These are phyloP conservation scores for Caenorhabditis latens DNA, from an alignment of 1,140 invertebrate genomes.

Conservation along the genomic window DNA sequence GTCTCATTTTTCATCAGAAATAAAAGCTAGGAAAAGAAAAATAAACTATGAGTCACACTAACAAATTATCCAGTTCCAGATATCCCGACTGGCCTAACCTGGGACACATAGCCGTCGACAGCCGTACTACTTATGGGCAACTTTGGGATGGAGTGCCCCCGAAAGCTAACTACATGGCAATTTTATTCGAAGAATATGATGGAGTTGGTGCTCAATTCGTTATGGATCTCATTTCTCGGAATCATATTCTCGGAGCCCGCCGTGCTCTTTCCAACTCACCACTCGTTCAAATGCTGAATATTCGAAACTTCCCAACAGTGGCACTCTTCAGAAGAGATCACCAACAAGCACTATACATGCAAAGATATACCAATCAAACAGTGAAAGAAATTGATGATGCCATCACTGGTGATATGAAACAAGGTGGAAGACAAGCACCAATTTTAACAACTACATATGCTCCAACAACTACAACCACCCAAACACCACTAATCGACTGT, in stretches of 20 bases:
- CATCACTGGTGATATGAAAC: constrained; percentile 49
- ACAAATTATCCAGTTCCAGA: constrained; percentile 8
- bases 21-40: too few species aligned
- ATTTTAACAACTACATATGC: constrained; percentile 56
- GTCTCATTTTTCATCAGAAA: too few species aligned
- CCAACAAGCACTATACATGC: constrained; percentile 76
- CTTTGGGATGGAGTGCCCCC: constrained; percentile 70
- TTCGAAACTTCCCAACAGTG: constrained; percentile 73
- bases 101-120: constrained; percentile 72
- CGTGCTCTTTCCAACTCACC: constrained; percentile 74
- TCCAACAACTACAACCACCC: constrained; percentile 62
- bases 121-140: constrained; percentile 73
- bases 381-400: constrained; percentile 37
- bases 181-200: constrained; percentile 76
- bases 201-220: constrained; percentile 70
- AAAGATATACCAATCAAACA: constrained; percentile 64
- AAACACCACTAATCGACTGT: constrained; percentile 66
- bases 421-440: constrained; percentile 37
- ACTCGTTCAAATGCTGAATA: constrained; percentile 72
- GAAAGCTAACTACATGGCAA: constrained; percentile 74
- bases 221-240: constrained; percentile 71
- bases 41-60: too few species aligned
- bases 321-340: constrained; percentile 75
- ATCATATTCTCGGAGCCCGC: constrained; percentile 69
- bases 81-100: constrained; percentile 77